Base-by-base conservation (phyloP, 2,888 invertebrate species). In the Perizoma flavofasciatum region DNA sequence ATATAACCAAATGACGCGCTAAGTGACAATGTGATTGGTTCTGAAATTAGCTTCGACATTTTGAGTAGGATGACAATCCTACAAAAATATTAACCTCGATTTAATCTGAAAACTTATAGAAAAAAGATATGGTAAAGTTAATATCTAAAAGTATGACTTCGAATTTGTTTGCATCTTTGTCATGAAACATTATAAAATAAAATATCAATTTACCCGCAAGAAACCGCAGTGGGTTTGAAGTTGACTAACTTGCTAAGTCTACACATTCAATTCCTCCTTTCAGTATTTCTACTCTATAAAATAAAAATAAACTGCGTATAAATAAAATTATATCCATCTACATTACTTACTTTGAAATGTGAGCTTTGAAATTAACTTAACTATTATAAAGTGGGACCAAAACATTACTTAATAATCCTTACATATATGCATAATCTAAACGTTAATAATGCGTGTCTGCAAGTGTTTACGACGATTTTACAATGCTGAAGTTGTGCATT, bases 401-500 rank as follows among this genome's bases (percentile, higher is more conserved):
- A 79, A 78, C 63, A 71, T 79, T 73, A 76, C 74, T 71, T 79
- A 71, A 72, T 74, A 70, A 73, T 70, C 66, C 71, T 70, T 66
- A 73, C 68, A 79, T 22, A 22, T 81, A 81, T 82, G 79, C 73
- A 78, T 77, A 77, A 70, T 73, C 71, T 78, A 73, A 77, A 77
- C 71, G 22, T 78, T 73, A 73, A 74, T 65, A 71, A 71, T 71
- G 80, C 80, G 82, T 83, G 84, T 79, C 82, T 85, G 81, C 75
- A 78, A 79, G 69, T 79, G 73, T 77, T 77, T 77, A 69, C 71
- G 73, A 76, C 71, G 75, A 81, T 80, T 86, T 88, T 90, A 85
- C 88, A 86, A 89, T 90, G 90, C 90, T 90, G 90, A 89, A 88
- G 89, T 91, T 91, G 91, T 92, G 92, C 92, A 91, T 92, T 91